phyloP scores from a whole-genome alignment of 2,113 vertebrate genomes.

The Dryoscopus gambensis region DNA sequence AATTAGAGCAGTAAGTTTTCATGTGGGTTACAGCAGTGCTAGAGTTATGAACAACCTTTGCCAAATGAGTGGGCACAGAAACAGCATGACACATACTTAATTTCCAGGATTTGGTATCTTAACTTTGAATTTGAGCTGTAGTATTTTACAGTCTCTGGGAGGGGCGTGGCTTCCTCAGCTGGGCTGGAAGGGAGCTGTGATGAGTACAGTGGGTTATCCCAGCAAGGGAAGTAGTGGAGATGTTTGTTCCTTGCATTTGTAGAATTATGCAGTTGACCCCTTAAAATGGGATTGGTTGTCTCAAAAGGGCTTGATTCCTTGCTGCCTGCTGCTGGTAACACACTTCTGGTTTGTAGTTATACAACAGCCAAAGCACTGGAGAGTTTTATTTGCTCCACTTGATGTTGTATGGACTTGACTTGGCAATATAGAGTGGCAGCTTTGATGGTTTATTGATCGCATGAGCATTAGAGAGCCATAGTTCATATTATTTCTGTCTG shows the following conservation, averaged over 20 bases:
- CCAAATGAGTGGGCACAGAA: neutral
- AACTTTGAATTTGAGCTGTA: neutral
- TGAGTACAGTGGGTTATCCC: neutral
- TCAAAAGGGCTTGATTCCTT: neutral
- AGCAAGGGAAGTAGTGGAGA: fast-evolving
- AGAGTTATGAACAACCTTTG: neutral
- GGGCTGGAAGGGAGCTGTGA: neutral
- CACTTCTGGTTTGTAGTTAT: neutral
- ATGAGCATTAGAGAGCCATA: neutral
- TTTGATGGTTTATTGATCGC: neutral
- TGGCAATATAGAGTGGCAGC: neutral
- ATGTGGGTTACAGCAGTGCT: neutral
- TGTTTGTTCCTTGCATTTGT: neutral
- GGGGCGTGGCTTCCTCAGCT: neutral
- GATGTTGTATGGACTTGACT: neutral
- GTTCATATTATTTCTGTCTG: neutral
- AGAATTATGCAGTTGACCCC: neutral
- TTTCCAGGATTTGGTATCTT: neutral
- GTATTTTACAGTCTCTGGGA: neutral
- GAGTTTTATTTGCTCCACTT: neutral
- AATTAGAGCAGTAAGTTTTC: neutral
- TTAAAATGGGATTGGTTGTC: neutral
- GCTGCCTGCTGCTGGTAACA: neutral
- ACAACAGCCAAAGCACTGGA: neutral
- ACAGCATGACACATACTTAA: neutral